Conservation (phyloP, 2,888 invertebrate species). For the Laspeyria flexula region DNA sequence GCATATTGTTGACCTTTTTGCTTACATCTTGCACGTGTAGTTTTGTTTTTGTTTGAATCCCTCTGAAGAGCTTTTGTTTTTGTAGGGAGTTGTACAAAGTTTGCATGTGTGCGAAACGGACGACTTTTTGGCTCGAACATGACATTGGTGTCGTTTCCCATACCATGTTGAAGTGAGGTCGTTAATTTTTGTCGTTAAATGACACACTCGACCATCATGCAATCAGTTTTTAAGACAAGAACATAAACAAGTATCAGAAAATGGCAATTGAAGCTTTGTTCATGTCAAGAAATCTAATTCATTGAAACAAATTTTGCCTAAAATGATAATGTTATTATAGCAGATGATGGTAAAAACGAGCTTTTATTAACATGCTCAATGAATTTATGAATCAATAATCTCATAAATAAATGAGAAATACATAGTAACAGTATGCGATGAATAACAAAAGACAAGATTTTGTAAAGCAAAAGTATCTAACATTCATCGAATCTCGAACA, state of each 20-base stretch:
- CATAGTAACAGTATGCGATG: not conserved
- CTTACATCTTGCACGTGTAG: slow-evolving; percentile 80
- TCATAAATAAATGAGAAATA: not conserved
- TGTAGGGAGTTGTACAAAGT: slow-evolving; percentile 64
- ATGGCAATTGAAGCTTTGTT: too few species aligned
- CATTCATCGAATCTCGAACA: slow-evolving; percentile 33
- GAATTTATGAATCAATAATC: not conserved
- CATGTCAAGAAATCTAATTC: too few species aligned
- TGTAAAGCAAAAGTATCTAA: slow-evolving; percentile 25
- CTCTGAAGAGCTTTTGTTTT: slow-evolving; percentile 72
- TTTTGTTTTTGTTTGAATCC: slow-evolving; percentile 65
- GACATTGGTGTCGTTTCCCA: slow-evolving; percentile 59
- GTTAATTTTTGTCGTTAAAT: slow-evolving; percentile 11
- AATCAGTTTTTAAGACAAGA: not conserved
- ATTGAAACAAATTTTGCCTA: too few species aligned
- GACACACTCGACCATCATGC: not conserved
- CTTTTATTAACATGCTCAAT: not conserved
- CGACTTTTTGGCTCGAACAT: slow-evolving; percentile 39
- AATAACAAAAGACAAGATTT: slow-evolving; percentile 7
- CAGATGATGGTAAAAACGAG: not conserved
- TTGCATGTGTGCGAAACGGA: slow-evolving; percentile 72
- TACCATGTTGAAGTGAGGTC: slow-evolving; percentile 46
- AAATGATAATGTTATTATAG: too few species aligned
- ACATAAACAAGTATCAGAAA: too few species aligned
- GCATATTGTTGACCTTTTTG: slow-evolving; percentile 85